Conservation (phyloP, 2,888 invertebrate species). For the Cotesia congregata region DNA sequence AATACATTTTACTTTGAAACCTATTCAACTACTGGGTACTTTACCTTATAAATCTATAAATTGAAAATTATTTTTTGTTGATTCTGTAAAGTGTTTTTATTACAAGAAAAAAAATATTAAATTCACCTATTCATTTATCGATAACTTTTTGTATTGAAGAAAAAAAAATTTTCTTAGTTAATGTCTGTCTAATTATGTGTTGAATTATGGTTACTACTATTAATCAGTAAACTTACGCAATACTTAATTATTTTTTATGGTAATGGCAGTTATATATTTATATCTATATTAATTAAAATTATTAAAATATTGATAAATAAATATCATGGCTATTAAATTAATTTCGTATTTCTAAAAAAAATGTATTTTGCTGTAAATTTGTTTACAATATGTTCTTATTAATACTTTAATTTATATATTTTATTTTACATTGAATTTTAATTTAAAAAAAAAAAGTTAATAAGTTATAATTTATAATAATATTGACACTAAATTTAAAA, state of each 20-base stretch:
- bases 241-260: constrained; percentile 18
- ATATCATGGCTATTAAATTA: neutral
- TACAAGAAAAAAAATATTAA: no score
- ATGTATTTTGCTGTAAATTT: neutral
- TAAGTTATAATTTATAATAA: neutral
- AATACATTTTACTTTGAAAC: no score
- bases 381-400: neutral
- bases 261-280: constrained; percentile 12
- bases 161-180: neutral
- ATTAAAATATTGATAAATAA: neutral
- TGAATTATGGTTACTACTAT: neutral
- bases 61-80: no score
- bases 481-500: neutral
- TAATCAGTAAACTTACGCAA: constrained; percentile 18
- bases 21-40: no score
- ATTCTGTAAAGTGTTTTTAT: no score
- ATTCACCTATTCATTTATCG: no score
- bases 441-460: no score
- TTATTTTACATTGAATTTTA: no score
- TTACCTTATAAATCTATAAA: no score
- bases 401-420: no score
- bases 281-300: no score
- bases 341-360: neutral
- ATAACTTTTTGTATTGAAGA: no score
- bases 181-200: neutral